phyloP scores from a whole-genome alignment of 1,140 invertebrate species.

The Microvelia longipes region DNA sequence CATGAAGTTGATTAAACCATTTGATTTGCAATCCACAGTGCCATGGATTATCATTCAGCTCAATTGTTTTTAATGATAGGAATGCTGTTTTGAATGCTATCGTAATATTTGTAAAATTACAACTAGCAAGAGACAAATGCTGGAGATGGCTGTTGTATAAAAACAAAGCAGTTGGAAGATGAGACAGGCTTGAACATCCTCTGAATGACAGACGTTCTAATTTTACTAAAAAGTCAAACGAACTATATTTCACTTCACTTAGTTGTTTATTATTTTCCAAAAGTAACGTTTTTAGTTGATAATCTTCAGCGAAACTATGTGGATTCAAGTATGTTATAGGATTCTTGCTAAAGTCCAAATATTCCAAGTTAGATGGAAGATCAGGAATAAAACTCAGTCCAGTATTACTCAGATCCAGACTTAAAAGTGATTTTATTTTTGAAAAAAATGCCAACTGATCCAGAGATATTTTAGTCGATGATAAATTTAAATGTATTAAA shows the following conservation, averaged over 20 bases:
- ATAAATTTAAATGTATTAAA: not conserved
- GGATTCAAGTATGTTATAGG: not conserved
- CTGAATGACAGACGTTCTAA: slow-evolving; percentile 9
- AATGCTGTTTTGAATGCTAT: slow-evolving; percentile 2
- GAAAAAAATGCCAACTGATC: not conserved
- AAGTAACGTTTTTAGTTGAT: slow-evolving; percentile 1
- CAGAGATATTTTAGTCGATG: not conserved
- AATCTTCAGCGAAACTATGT: not conserved
- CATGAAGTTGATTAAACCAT: slow-evolving; percentile 5
- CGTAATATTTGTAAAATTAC: slow-evolving; percentile 9
- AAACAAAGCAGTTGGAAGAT: slow-evolving; percentile 6
- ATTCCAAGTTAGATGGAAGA: slow-evolving; percentile 6
- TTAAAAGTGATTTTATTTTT: not conserved
- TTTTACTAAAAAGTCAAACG: slow-evolving; percentile 6
- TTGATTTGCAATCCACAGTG: slow-evolving; percentile 9
- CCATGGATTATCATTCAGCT: slow-evolving; percentile 12
- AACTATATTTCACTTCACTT: not conserved
- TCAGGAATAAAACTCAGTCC: slow-evolving; percentile 3
- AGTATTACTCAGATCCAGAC: slow-evolving; percentile 9
- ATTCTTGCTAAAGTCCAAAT: slow-evolving; percentile 10
- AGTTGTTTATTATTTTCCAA: slow-evolving; percentile 9
- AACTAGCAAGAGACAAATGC: slow-evolving; percentile 9
- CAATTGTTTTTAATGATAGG: not conserved
- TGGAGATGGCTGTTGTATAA: slow-evolving; percentile 3
- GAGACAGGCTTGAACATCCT: slow-evolving; percentile 8